phyloP scores from a whole-genome alignment of 2,797 vertebrate species.

The Sphenodon punctatus region DNA sequence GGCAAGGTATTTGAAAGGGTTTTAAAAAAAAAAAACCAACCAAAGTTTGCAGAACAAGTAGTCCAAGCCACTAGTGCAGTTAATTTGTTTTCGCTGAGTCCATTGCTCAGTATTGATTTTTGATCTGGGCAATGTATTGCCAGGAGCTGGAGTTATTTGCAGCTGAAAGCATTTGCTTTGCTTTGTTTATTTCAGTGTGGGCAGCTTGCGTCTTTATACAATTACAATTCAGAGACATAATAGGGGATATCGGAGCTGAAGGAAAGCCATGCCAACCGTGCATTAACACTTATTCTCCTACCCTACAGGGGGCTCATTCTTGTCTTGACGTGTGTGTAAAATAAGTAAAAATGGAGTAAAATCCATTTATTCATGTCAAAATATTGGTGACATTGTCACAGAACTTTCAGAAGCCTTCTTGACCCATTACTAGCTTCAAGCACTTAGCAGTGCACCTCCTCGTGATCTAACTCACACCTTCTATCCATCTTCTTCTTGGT shows the following conservation, averaged over 20 bases:
- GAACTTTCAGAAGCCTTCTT: neutral
- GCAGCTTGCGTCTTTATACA: conserved; percentile 13
- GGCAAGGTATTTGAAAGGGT: neutral
- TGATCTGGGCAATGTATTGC: conserved; percentile 70
- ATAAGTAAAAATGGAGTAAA: neutral
- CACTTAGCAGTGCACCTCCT: neutral
- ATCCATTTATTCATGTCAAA: neutral
- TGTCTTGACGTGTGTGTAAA: neutral
- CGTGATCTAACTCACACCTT: neutral
- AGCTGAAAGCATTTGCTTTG: conserved; percentile 66
- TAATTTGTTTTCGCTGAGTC: conserved; percentile 81
- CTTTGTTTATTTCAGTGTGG: conserved; percentile 64
- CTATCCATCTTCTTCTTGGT: neutral
- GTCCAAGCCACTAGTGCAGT: conserved; percentile 63
- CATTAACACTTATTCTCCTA: neutral
- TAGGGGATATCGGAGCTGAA: neutral
- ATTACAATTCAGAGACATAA: conserved; percentile 22
- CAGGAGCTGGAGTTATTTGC: conserved; percentile 66
- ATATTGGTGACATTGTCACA: neutral
- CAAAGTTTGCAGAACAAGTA: conserved; percentile 62
- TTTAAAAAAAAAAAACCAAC: conserved; percentile 33
- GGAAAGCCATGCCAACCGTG: neutral
- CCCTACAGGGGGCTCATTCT: neutral
- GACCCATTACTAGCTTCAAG: neutral
- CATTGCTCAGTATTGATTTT: conserved; percentile 83